Evolutionary conservation across 2,797 vertebrate species (phyloP).

Genomic region (Clarias platycephalus): DNA sequence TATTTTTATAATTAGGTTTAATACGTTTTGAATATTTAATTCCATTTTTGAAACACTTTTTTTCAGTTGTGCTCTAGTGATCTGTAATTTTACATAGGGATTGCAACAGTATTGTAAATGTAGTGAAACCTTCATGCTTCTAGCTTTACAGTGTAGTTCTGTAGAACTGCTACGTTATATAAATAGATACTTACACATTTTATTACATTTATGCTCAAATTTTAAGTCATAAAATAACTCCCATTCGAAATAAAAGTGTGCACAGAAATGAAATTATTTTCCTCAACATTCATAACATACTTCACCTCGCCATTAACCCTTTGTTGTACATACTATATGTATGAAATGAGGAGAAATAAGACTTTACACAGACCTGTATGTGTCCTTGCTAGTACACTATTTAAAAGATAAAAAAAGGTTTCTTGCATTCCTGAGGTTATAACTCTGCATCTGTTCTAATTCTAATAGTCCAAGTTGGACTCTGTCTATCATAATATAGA

Average conservation of each 20-base stretch:
- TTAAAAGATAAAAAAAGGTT: not conserved
- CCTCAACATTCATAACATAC: not conserved
- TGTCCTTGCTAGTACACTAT: not conserved
- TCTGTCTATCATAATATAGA: not conserved
- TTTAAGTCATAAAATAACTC: not conserved
- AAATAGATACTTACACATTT: not conserved
- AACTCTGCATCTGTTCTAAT: not conserved
- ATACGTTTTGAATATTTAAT: not conserved
- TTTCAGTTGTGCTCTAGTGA: too few species aligned
- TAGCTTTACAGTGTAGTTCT: not conserved
- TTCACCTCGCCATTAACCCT: not conserved
- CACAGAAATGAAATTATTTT: not conserved
- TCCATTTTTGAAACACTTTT: not conserved
- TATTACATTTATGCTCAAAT: not conserved
- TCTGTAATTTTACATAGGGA: not conserved
- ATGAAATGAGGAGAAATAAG: too few species aligned
- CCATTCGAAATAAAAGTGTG: not conserved
- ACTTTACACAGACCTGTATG: not conserved
- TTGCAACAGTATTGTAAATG: conserved; percentile 16
- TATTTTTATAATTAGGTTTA: conserved; percentile 12
- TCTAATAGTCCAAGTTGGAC: not conserved
- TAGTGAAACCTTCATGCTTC: not conserved
- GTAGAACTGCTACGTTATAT: not conserved
- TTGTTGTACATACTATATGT: not conserved
- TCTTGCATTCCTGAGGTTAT: not conserved